These are phyloP conservation scores for Lampris incognitus DNA, from an alignment of 2,113 vertebrate species.

Conservation along the genomic window DNA sequence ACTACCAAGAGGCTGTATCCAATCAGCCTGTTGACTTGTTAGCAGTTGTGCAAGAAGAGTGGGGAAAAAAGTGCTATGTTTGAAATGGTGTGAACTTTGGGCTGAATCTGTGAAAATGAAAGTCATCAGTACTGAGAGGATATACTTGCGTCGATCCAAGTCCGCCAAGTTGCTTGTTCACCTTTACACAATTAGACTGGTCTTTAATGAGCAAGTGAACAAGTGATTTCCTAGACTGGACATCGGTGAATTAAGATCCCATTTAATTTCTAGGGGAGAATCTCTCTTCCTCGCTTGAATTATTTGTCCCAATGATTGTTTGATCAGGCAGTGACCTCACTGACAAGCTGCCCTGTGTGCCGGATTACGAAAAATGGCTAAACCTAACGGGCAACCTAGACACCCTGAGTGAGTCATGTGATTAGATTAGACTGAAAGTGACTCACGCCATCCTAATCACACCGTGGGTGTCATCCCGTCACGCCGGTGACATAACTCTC, in stretches of 20 bases:
- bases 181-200: no score
- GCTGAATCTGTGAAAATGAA: not conserved
- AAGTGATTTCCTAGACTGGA: no score
- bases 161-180: no score
- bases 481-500: slow-evolving; percentile 34
- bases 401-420: slow-evolving; percentile 46
- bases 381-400: slow-evolving; percentile 14
- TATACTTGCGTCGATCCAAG: not conserved
- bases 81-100: not conserved
- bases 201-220: not conserved
- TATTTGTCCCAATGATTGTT: not conserved
- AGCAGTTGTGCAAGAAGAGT: slow-evolving; percentile 5
- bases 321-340: slow-evolving; percentile 14
- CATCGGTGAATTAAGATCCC: not conserved
- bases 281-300: not conserved
- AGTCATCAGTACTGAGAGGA: not conserved
- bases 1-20: slow-evolving; percentile 6
- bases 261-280: not conserved
- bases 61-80: not conserved
- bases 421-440: slow-evolving; percentile 59
- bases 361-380: slow-evolving; percentile 10
- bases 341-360: not conserved
- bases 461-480: slow-evolving; percentile 25
- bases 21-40: slow-evolving; percentile 34
- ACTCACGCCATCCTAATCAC: slow-evolving; percentile 43